These are phyloP conservation scores for Furcula furcula DNA, from an alignment of 2,888 invertebrate genomes.

Conservation along the genomic window DNA sequence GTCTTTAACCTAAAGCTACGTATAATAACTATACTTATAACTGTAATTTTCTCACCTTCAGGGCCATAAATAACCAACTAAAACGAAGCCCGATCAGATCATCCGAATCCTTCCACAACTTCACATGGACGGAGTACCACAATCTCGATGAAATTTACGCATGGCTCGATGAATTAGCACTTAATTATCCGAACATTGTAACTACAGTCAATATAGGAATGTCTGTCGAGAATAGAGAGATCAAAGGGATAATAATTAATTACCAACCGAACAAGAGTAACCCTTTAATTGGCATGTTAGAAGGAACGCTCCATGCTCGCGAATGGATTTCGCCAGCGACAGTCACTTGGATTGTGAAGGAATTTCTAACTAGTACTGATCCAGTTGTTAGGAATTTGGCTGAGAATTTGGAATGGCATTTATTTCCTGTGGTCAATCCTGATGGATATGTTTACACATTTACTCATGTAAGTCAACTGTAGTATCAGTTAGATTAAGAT, in stretches of 20 bases:
- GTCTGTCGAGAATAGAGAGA: constrained; percentile 83
- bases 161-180: constrained; percentile 81
- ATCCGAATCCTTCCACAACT: constrained; percentile 47
- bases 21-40: no score
- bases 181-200: constrained; percentile 71
- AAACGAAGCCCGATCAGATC: constrained; percentile 33
- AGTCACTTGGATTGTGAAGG: constrained; percentile 85
- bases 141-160: constrained; percentile 79
- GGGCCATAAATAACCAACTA: constrained; percentile 74
- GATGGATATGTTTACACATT: constrained; percentile 88
- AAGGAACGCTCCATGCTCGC: constrained; percentile 85
- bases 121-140: constrained; percentile 83
- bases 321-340: constrained; percentile 88
- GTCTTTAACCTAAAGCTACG: no score
- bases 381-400: constrained; percentile 79
- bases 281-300: constrained; percentile 76
- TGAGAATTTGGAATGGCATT: constrained; percentile 87
- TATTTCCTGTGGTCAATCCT: constrained; percentile 88
- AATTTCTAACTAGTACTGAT: constrained; percentile 83
- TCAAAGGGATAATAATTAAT: constrained; percentile 77
- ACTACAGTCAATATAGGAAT: constrained; percentile 77
- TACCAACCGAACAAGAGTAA: constrained; percentile 61
- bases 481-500: no score
- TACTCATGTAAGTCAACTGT: constrained; percentile 72
- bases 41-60: no score